Base-by-base conservation (phyloP, 2,888 invertebrate genomes). In the Plusia festucae region DNA sequence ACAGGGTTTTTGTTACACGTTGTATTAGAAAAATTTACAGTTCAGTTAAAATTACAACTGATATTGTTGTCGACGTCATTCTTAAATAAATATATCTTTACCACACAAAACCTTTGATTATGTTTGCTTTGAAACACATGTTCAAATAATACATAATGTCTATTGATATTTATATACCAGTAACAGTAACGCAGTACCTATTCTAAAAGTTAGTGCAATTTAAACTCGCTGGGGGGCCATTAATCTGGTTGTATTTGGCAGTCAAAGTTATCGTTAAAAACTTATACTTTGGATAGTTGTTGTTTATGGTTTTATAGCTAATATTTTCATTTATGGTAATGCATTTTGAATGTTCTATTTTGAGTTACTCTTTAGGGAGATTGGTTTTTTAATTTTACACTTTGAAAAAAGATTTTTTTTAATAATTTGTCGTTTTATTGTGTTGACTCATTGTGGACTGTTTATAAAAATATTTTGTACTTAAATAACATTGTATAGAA, bases 261-360 rank as follows among this genome's bases (percentile, higher is more conserved):
- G 75, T 76, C 79, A 82, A 86, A 86, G 69, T 82, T 86, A 83
- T 85, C 82, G 71, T 82, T 76, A 79, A 82, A 79, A 84, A 83
- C 81, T 81, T 78, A 70, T 59, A 70, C 63, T 72, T 79, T 68
- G 53, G 40, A 58, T 73, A 60, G 57, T 62, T 68, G 32, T 60
- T 64, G 53, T 76, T 65, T 69, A 56, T 60, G 11, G 59, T 60
- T 68, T 79, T 30, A 30, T 30, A 9, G 30, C 30, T 30, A 30
- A 76, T 76, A 62, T 76, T 79, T 79, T 79, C 68, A 72, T 54
- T 30, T 60, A 44, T 55, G 8, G 24, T 54, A 49, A 49, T 20
- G 55, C 20, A 32, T 66, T 54, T 72, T 62, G 59, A 65, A 65
- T 52, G 22, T 8, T 49, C 30, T 57, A 4, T 40, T 40, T 40